Conservation (phyloP, 2,888 invertebrate species). For the Pseudococcus longispinus region DNA sequence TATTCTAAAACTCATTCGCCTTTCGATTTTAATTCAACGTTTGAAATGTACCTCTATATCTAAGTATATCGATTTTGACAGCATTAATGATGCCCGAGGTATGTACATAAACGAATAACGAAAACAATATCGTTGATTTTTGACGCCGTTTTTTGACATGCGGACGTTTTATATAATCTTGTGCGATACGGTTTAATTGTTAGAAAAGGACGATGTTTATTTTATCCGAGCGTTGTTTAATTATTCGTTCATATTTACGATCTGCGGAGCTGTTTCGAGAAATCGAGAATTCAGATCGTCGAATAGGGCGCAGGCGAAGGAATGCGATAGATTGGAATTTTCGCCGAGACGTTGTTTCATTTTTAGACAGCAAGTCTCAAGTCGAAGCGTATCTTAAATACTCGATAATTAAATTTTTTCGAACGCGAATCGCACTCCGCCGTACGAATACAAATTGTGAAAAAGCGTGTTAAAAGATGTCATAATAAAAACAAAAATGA, state of each 20-base stretch:
- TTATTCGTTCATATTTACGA: background rate
- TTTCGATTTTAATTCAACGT: background rate
- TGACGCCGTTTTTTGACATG: background rate
- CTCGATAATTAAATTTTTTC: background rate
- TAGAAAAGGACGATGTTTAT: background rate
- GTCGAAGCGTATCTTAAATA: background rate
- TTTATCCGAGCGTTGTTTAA: background rate
- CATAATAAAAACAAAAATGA: constrained; percentile 1
- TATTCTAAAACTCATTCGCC: background rate
- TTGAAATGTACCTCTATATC: background rate
- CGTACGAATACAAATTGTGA: background rate
- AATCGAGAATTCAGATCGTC: background rate
- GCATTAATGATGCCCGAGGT: background rate
- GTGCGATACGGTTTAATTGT: background rate
- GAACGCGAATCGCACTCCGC: background rate
- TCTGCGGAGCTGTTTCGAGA: background rate
- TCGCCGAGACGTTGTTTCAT: background rate
- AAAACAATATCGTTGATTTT: background rate
- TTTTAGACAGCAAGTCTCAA: background rate
- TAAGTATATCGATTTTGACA: background rate
- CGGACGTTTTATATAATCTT: background rate
- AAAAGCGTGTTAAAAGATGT: background rate
- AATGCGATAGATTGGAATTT: background rate
- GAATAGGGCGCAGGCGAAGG: background rate
- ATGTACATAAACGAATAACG: background rate